These are phyloP conservation scores for Garra rufa DNA, from an alignment of 2,113 vertebrate species.

Conservation along the genomic window DNA sequence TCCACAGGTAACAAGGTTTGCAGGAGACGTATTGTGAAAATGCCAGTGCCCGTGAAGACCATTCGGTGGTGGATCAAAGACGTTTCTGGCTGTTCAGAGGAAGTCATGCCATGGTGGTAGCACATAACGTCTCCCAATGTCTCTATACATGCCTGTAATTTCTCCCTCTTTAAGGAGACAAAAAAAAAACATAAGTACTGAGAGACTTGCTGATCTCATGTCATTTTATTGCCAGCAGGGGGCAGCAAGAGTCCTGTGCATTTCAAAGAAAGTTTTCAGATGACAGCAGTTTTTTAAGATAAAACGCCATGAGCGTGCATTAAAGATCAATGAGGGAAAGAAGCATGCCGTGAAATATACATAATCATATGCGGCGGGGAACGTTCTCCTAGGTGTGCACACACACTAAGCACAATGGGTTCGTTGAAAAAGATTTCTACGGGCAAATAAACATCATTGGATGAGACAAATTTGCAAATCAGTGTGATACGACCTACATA, in stretches of 20 bases:
- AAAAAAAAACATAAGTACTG: not conserved
- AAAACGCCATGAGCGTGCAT: slow-evolving; percentile 69
- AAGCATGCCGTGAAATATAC: slow-evolving; percentile 72
- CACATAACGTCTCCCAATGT: slow-evolving; percentile 84
- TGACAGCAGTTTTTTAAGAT: slow-evolving; percentile 72
- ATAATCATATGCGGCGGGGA: slow-evolving; percentile 66
- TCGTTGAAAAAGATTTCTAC: not conserved
- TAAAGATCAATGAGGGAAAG: slow-evolving; percentile 72
- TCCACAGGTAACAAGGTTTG: slow-evolving; percentile 90
- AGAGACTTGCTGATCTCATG: not conserved
- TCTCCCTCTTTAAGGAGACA: slow-evolving; percentile 80
- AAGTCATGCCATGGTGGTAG: slow-evolving; percentile 74
- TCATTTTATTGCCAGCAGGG: slow-evolving; percentile 73
- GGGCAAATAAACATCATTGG: slow-evolving; percentile 8
- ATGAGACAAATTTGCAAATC: slow-evolving; percentile 40
- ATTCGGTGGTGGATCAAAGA: slow-evolving; percentile 83
- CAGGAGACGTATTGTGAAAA: slow-evolving; percentile 85
- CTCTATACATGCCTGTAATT: slow-evolving; percentile 80
- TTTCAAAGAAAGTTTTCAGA: slow-evolving; percentile 66
- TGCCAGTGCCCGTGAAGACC: slow-evolving; percentile 82
- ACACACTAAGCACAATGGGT: not conserved
- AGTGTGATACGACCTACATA: slow-evolving; percentile 16
- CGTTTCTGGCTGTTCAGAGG: slow-evolving; percentile 73
- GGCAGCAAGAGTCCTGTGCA: slow-evolving; percentile 77
- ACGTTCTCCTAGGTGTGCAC: slow-evolving; percentile 50